These are phyloP conservation scores for Daphoenositta chrysoptera DNA, from an alignment of 2,113 vertebrate genomes.

Conservation along the genomic window DNA sequence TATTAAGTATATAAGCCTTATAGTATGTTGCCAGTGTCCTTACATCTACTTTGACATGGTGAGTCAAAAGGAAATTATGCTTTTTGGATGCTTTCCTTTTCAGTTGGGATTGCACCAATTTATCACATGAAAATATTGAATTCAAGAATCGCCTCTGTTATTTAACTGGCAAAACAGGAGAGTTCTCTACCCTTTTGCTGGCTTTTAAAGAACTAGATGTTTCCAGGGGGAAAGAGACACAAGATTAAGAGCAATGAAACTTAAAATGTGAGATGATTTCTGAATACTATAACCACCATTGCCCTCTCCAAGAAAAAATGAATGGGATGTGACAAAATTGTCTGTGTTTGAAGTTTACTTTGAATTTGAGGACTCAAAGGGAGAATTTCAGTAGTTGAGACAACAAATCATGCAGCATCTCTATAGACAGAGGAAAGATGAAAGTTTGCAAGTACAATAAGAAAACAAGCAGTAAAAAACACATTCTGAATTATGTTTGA, in stretches of 20 bases:
- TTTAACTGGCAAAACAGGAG: neutral
- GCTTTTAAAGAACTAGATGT: neutral
- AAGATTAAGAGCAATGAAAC: neutral
- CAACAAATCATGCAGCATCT: neutral
- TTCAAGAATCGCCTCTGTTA: neutral
- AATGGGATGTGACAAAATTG: neutral
- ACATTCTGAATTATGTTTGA: neutral
- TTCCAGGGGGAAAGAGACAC: neutral
- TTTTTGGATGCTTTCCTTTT: neutral
- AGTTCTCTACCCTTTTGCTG: neutral
- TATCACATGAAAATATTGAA: neutral
- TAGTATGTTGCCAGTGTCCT: neutral
- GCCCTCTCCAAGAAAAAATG: neutral
- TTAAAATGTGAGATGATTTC: neutral
- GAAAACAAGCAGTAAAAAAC: constrained; percentile 7
- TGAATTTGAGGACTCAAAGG: neutral
- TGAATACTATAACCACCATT: neutral
- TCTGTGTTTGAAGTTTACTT: constrained; percentile 1
- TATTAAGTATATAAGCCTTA: neutral
- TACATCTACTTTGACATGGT: neutral
- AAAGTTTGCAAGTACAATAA: constrained; percentile 17
- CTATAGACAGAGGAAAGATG: neutral
- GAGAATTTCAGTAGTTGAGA: neutral
- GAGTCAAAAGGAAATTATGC: neutral
- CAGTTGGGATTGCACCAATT: neutral